Evolutionary conservation across 2,888 invertebrate species (phyloP).

Genomic region (Onchidella celtica): DNA sequence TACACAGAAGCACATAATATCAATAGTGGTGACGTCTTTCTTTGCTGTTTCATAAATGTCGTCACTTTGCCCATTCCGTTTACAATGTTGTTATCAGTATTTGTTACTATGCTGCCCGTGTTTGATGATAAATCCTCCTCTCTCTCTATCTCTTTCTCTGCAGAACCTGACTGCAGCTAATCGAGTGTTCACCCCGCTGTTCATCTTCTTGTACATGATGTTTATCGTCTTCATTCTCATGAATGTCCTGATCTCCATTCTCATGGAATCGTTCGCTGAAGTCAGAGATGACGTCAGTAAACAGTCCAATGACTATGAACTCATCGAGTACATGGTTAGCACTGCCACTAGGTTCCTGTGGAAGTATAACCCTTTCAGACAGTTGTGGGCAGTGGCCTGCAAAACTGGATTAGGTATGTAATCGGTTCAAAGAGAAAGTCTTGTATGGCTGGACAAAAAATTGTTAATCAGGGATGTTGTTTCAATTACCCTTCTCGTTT

Average conservation of each 20-base stretch:
- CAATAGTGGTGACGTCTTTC: too few species aligned
- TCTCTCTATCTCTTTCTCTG: background rate
- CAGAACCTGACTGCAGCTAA: constrained; percentile 44
- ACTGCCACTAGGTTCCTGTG: constrained; percentile 69
- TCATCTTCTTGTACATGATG: constrained; percentile 73
- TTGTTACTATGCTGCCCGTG: too few species aligned
- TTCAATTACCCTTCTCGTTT: too few species aligned
- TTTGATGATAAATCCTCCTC: too few species aligned
- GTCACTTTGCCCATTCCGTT: too few species aligned
- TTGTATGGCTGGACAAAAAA: too few species aligned
- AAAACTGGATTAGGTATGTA: constrained; percentile 17
- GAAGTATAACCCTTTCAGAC: constrained; percentile 40
- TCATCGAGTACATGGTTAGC: constrained; percentile 73
- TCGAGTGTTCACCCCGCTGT: constrained; percentile 69
- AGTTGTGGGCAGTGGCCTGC: background rate
- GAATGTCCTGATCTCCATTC: constrained; percentile 78
- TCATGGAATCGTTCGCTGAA: constrained; percentile 75
- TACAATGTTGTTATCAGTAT: too few species aligned
- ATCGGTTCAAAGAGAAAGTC: too few species aligned
- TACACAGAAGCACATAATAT: too few species aligned
- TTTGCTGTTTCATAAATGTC: too few species aligned
- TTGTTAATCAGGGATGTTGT: too few species aligned
- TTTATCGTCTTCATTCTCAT: constrained; percentile 75
- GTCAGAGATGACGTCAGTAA: constrained; percentile 70
- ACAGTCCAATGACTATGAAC: constrained; percentile 77